Evolutionary conservation across 2,797 vertebrate genomes (phyloP).

Genomic region (Picus viridis): DNA sequence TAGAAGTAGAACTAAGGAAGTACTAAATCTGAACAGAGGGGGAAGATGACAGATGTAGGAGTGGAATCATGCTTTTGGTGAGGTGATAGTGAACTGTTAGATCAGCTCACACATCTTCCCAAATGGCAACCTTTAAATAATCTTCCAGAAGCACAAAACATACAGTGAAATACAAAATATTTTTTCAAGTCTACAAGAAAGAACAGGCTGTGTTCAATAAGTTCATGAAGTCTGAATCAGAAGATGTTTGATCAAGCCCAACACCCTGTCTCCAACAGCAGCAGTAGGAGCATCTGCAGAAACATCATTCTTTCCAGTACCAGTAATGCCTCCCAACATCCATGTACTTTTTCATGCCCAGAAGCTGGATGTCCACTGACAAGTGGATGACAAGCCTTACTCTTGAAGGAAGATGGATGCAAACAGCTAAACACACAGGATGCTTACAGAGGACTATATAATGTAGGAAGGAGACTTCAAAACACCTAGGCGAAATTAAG

Average conservation of each 20-base stretch:
- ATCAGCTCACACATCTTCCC: neutral
- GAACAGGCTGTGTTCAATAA: neutral
- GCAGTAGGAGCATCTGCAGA: neutral
- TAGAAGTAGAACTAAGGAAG: neutral
- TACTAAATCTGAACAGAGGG: neutral
- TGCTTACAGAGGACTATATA: neutral
- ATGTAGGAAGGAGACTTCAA: neutral
- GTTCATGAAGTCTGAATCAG: neutral
- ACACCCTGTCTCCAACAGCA: neutral
- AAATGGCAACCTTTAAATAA: neutral
- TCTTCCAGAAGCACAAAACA: neutral
- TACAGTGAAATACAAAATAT: neutral
- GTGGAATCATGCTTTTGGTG: neutral
- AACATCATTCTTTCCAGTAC: neutral
- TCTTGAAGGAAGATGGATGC: neutral
- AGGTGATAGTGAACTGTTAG: neutral
- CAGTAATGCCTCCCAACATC: neutral
- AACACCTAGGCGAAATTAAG: neutral
- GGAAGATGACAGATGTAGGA: neutral
- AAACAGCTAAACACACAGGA: neutral
- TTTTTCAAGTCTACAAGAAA: neutral
- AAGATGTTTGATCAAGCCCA: neutral
- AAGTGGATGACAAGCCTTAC: accelerated
- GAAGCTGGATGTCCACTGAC: neutral
- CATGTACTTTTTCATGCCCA: too few relatives aligned